Evolutionary conservation across 35 echinoderm and acorn worm genomes (phyloP).

Genomic region (Eucidaris tribuloides): DNA sequence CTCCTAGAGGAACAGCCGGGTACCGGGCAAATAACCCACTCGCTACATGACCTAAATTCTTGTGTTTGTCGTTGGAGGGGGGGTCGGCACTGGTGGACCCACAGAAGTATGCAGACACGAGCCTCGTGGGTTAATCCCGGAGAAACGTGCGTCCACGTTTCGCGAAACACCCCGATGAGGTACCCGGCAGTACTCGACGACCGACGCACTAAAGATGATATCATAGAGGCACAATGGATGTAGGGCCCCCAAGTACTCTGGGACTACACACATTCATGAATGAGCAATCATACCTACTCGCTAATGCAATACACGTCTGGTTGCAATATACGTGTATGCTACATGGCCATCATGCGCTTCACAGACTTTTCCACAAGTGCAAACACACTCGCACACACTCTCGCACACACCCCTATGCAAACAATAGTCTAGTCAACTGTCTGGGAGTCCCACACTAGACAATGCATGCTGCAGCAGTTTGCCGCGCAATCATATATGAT

Average conservation of each 20-base stretch:
- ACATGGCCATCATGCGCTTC: neutral
- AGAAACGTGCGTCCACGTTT: neutral
- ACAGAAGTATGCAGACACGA: neutral
- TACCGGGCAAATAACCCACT: neutral
- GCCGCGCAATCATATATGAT: too few relatives aligned
- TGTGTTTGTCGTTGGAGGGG: neutral
- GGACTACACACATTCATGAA: neutral
- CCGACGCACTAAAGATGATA: too few relatives aligned
- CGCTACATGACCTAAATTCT: neutral
- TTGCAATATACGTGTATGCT: neutral
- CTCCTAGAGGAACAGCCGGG: neutral
- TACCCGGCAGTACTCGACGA: too few relatives aligned
- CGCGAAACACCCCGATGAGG: neutral
- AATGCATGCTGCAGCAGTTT: too few relatives aligned
- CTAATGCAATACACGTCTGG: neutral
- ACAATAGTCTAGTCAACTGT: neutral
- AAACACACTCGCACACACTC: neutral
- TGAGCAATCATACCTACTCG: neutral
- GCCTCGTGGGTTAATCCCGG: neutral
- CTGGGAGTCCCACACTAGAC: neutral
- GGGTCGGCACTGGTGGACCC: neutral
- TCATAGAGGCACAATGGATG: neutral
- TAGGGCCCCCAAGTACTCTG: neutral
- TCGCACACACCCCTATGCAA: neutral
- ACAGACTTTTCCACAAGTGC: neutral